Percentiles rank a stretch among this genome's conserved stretches.
Evolutionary conservation across 2,888 invertebrate genomes (phyloP).

Genomic region (Limenitis camilla): DNA sequence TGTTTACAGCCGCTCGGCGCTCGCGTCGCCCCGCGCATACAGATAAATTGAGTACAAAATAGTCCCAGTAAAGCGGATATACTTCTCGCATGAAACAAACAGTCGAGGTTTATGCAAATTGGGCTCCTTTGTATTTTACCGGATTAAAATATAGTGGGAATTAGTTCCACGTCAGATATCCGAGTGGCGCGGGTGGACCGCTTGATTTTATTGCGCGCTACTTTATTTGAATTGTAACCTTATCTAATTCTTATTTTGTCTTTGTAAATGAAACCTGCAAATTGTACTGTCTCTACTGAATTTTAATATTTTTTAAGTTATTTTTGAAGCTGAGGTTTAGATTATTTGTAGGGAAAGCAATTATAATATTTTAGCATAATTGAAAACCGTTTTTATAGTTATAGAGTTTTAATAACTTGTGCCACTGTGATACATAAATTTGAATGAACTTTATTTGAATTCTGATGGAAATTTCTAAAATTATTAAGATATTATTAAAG

Average conservation of each 20-base stretch:
- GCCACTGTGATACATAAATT: too few relatives aligned
- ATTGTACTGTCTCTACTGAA: neutral
- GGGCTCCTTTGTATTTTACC: constrained; percentile 69
- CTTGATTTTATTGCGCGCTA: constrained; percentile 56
- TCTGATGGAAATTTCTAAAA: too few relatives aligned
- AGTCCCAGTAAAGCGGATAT: constrained; percentile 63
- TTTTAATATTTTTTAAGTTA: neutral
- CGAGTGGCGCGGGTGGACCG: constrained; percentile 43
- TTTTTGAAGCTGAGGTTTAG: neutral
- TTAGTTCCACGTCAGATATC: constrained; percentile 72
- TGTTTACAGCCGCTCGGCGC: constrained; percentile 37
- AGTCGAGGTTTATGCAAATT: constrained; percentile 72
- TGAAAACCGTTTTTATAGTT: too few relatives aligned
- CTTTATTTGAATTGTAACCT: constrained; percentile 48
- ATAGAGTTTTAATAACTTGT: too few relatives aligned
- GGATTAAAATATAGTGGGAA: constrained; percentile 73
- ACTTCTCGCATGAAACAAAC: constrained; percentile 70
- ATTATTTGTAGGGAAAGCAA: too few relatives aligned
- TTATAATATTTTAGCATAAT: too few relatives aligned
- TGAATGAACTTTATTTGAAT: too few relatives aligned
- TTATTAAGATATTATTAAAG: too few relatives aligned
- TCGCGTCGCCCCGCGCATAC: constrained; percentile 42
- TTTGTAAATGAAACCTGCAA: constrained; percentile 7
- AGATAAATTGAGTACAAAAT: constrained; percentile 65
- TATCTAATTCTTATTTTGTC: constrained; percentile 22